A percentile compares a stretch with the other conserved stretches of the same genome.
Conservation (phyloP, 2,113 vertebrate species). For the Cryptomyrus ogoouensis region DNA sequence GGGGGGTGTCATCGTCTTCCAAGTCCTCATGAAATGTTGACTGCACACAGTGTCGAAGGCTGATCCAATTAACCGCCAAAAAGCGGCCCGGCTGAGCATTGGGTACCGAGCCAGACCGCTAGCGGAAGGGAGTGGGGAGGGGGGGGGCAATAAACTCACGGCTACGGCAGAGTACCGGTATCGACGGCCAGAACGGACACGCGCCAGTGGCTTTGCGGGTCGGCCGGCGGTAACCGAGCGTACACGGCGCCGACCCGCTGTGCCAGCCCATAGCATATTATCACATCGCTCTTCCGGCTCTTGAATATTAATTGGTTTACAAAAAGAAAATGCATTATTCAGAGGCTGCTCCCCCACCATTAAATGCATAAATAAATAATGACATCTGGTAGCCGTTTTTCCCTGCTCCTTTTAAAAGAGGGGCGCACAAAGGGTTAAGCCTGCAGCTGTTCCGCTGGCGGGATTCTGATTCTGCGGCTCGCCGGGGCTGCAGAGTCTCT, state of each 20-base stretch:
- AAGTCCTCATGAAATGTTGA: neutral
- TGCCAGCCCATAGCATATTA: neutral
- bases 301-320: slow-evolving; percentile 19
- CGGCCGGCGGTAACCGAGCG: neutral
- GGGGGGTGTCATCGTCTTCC: neutral
- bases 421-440: slow-evolving; percentile 2
- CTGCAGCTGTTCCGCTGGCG: slow-evolving; percentile 6
- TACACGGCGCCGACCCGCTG: neutral
- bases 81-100: neutral
- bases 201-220: neutral
- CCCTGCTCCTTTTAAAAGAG: neutral
- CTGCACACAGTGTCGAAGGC: neutral
- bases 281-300: slow-evolving; percentile 1
- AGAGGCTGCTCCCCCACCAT: neutral
- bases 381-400: slow-evolving; percentile 15
- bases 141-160: neutral
- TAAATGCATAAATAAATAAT: slow-evolving; percentile 25
- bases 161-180: neutral
- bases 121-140: neutral
- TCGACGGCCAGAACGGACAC: neutral
- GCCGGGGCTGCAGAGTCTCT: neutral
- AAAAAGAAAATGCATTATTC: slow-evolving; percentile 22
- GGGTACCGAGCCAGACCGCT: neutral
- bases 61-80: neutral
- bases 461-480: neutral